A percentile compares a stretch with the other conserved stretches of the same genome.
Evolutionary conservation across 2,113 vertebrate species (phyloP).

Genomic region (Tyto alba): DNA sequence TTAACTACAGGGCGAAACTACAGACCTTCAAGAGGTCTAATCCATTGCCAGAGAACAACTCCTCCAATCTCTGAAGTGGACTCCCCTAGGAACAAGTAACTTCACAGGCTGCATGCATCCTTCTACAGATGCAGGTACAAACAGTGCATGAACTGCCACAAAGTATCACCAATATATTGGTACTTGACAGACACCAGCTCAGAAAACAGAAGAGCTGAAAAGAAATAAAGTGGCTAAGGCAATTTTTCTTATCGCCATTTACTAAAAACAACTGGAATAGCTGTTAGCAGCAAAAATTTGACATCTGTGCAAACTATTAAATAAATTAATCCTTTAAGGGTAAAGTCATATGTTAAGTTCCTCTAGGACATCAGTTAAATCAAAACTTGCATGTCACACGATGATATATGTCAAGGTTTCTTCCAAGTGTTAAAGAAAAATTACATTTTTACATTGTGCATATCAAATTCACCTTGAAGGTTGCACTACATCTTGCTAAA

Average conservation of each 20-base stretch:
- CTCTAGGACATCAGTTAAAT: neutral
- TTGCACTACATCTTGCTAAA: neutral
- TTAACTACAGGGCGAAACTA: neutral
- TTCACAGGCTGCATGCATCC: neutral
- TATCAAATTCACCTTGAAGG: neutral
- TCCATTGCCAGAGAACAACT: neutral
- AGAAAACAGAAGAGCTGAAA: neutral
- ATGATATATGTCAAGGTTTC: neutral
- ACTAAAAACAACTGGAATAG: conserved; percentile 34
- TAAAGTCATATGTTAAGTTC: neutral
- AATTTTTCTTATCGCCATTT: conserved; percentile 60
- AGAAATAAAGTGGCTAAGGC: conserved; percentile 76
- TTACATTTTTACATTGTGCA: conserved; percentile 3
- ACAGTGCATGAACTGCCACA: neutral
- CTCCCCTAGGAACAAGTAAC: neutral
- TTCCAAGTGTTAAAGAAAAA: neutral
- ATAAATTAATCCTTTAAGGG: neutral
- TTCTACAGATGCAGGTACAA: neutral
- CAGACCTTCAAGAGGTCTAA: neutral
- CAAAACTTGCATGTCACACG: neutral
- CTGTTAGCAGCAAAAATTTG: conserved; percentile 56
- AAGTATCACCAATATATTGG: neutral
- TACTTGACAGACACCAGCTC: conserved; percentile 9
- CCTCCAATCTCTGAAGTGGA: neutral
- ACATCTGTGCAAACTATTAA: conserved; percentile 46